Conservation (phyloP, 2,113 vertebrate genomes). For the Bos indicus region DNA sequence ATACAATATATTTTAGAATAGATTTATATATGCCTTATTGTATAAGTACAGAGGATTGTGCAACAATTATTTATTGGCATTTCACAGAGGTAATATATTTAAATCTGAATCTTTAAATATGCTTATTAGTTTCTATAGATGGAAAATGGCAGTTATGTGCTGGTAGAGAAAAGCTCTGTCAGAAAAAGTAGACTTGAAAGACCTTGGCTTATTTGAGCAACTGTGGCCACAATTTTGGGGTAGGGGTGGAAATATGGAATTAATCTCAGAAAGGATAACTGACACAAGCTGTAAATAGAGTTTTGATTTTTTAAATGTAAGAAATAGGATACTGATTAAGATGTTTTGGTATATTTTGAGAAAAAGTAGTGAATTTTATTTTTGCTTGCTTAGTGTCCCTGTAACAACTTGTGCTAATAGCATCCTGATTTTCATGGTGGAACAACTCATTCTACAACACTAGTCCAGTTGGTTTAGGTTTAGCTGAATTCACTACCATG, state of each 20-base stretch:
- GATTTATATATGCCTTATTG: neutral
- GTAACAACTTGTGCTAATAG: neutral
- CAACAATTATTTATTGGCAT: neutral
- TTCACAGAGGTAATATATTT: neutral
- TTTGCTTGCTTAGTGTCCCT: neutral
- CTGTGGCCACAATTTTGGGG: neutral
- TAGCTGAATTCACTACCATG: neutral
- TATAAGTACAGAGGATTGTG: neutral
- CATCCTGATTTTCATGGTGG: neutral
- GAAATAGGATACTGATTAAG: neutral
- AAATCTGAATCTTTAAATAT: neutral
- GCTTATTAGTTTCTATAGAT: neutral
- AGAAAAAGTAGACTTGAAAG: neutral
- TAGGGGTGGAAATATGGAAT: neutral
- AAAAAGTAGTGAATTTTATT: neutral
- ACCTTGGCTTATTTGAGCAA: neutral
- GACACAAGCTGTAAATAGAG: neutral
- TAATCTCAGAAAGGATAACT: neutral
- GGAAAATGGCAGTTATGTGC: neutral
- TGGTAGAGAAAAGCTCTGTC: neutral
- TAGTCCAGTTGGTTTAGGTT: neutral
- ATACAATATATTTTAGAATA: neutral
- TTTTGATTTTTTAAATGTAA: neutral
- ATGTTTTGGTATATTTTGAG: neutral
- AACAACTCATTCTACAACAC: neutral